A percentile compares a stretch with the other conserved stretches of the same genome.
phyloP scores from a whole-genome alignment of 2,888 invertebrate genomes.

The Harpalus rufipes region DNA sequence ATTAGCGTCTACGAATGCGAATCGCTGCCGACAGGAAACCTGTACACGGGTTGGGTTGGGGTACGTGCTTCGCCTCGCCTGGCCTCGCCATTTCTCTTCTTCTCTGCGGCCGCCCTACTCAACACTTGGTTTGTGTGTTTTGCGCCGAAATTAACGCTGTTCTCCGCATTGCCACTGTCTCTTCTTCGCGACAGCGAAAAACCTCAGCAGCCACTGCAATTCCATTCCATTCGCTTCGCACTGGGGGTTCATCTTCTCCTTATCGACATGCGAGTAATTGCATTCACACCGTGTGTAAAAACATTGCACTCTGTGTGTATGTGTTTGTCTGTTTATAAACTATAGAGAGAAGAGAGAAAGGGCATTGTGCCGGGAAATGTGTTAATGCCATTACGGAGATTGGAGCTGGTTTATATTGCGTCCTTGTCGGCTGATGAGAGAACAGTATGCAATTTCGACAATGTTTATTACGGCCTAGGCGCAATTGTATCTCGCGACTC shows the following conservation, averaged over 20 bases:
- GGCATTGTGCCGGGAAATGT: conserved; percentile 64
- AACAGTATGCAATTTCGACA: conserved; percentile 70
- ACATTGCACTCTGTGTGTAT: conserved; percentile 17
- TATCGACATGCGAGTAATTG: conserved; percentile 32
- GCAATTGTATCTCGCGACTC: conserved; percentile 69
- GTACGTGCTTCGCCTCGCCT: conserved; percentile 56
- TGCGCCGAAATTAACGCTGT: conserved; percentile 50
- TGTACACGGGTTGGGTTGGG: conserved; percentile 60
- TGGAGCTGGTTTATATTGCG: conserved; percentile 66
- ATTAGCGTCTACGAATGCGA: conserved; percentile 58
- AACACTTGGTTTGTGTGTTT: conserved; percentile 57
- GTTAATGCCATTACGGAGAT: conserved; percentile 66
- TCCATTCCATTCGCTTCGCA: conserved; percentile 36
- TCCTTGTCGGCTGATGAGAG: conserved; percentile 59
- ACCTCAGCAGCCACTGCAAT: conserved; percentile 39
- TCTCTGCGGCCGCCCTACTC: conserved; percentile 53
- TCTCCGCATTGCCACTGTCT: conserved; percentile 10
- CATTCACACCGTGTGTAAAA: conserved; percentile 1
- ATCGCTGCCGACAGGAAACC: conserved; percentile 64
- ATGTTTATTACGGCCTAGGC: conserved; percentile 70
- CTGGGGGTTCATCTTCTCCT: conserved; percentile 31
- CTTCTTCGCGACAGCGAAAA: conserved; percentile 31
- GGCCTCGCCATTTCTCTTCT: conserved; percentile 62
- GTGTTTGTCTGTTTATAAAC: background rate
- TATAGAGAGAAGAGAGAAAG: background rate